A percentile compares a stretch with the other conserved stretches of the same genome.
Evolutionary conservation across 2,113 vertebrate species (phyloP).

Genomic region (Malurus melanocephalus): DNA sequence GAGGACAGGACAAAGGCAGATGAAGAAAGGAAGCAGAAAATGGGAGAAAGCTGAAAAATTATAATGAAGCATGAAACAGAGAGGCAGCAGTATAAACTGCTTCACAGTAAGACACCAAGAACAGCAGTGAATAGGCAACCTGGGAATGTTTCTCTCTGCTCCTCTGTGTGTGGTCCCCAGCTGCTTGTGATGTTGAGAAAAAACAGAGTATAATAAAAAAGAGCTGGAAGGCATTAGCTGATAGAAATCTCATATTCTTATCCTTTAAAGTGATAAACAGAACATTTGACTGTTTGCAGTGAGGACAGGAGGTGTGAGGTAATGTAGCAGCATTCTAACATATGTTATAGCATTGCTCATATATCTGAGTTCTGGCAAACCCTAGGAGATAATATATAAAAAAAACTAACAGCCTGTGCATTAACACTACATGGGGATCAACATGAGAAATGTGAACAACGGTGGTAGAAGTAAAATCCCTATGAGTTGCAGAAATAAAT

Average conservation of each 20-base stretch:
- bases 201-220: neutral
- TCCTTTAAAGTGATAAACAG: conserved; percentile 31
- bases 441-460: neutral
- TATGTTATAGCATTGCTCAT: conserved; percentile 51
- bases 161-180: neutral
- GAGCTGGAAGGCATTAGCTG: conserved; percentile 29
- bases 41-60: neutral
- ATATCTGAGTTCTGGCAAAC: conserved; percentile 30
- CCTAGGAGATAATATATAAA: neutral
- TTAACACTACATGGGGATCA: neutral
- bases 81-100: neutral
- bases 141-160: neutral
- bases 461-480: neutral
- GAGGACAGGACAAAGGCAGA: neutral
- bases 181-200: neutral
- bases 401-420: conserved; percentile 1
- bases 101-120: neutral
- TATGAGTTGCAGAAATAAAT: neutral
- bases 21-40: neutral
- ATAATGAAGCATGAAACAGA: neutral
- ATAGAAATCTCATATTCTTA: conserved; percentile 22
- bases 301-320: conserved; percentile 47
- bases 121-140: neutral
- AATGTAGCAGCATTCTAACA: conserved; percentile 23
- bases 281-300: conserved; percentile 25